Conservation (phyloP, 1,140 invertebrate genomes). For the Solenopsis invicta region DNA sequence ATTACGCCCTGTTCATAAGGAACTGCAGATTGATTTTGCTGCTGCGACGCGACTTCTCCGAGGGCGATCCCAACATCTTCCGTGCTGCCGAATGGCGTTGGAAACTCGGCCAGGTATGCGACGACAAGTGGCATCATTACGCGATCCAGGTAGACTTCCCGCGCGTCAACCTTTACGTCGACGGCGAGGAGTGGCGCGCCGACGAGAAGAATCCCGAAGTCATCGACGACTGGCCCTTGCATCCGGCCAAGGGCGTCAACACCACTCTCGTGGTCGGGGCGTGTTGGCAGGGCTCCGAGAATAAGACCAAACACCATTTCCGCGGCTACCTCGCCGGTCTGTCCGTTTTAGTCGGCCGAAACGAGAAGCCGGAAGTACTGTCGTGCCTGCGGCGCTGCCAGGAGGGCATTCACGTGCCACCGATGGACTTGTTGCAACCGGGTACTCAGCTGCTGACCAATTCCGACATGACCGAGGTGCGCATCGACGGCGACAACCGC, state of each 20-base stretch:
- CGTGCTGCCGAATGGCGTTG: conserved; percentile 99
- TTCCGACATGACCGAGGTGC: conserved; percentile 95
- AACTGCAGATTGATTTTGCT: conserved; percentile 98
- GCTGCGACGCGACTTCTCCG: conserved; percentile 96
- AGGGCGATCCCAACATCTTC: conserved; percentile 98
- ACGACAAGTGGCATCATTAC: conserved; percentile 99
- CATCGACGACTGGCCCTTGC: conserved; percentile 99
- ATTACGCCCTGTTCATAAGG: conserved; percentile 98
- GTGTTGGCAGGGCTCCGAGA: conserved; percentile 98
- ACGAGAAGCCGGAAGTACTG: conserved; percentile 93
- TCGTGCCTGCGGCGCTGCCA: conserved; percentile 95
- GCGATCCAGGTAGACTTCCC: conserved; percentile 97
- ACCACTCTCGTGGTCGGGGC: conserved; percentile 98
- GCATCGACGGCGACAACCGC: conserved; percentile 95
- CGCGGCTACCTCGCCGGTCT: conserved; percentile 95
- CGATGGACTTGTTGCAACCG: conserved; percentile 92
- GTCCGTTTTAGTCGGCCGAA: conserved; percentile 92
- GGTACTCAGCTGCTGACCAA: conserved; percentile 92
- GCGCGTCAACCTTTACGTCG: conserved; percentile 95
- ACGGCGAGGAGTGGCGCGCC: conserved; percentile 94
- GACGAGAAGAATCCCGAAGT: conserved; percentile 97
- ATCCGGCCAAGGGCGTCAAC: conserved; percentile 97
- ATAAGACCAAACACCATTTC: conserved; percentile 95
- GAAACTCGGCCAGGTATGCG: conserved; percentile 97
- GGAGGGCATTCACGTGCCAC: conserved; percentile 93